Evolutionary conservation across 2,888 invertebrate genomes (phyloP).

Genomic region (Synergus japonicus): DNA sequence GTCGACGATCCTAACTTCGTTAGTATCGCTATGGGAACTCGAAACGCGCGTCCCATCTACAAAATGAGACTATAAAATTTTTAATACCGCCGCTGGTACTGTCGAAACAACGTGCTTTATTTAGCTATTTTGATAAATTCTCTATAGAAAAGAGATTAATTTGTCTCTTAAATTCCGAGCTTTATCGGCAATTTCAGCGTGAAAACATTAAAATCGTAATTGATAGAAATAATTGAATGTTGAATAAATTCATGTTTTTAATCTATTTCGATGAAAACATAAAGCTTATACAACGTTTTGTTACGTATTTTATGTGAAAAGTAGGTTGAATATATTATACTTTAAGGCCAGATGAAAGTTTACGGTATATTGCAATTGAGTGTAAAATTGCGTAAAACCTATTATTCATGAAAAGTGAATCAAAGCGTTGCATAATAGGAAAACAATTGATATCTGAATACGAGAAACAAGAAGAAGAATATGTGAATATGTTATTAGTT

Average conservation of each 20-base stretch:
- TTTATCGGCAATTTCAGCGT: neutral
- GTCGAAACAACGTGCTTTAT: neutral
- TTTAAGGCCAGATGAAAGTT: too few species aligned
- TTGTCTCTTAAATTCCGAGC: neutral
- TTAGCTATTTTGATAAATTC: neutral
- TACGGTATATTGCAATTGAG: too few species aligned
- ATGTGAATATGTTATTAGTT: too few species aligned
- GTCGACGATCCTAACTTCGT: constrained; percentile 30
- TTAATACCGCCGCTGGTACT: neutral
- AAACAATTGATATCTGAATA: too few species aligned
- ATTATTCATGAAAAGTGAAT: too few species aligned
- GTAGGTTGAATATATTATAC: too few species aligned
- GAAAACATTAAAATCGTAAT: neutral
- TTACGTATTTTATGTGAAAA: too few species aligned
- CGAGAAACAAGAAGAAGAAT: too few species aligned
- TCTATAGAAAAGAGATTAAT: neutral
- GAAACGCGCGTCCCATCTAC: constrained; percentile 12
- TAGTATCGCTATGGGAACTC: constrained; percentile 27
- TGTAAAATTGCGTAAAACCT: too few species aligned
- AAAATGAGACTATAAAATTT: constrained; percentile 22
- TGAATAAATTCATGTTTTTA: neutral
- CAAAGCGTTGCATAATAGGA: too few species aligned
- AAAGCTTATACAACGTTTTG: neutral
- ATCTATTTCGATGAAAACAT: neutral
- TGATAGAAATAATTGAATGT: neutral